These are phyloP conservation scores for Rhinichthys osculus DNA, from an alignment of 2,797 vertebrate species.

Conservation along the genomic window DNA sequence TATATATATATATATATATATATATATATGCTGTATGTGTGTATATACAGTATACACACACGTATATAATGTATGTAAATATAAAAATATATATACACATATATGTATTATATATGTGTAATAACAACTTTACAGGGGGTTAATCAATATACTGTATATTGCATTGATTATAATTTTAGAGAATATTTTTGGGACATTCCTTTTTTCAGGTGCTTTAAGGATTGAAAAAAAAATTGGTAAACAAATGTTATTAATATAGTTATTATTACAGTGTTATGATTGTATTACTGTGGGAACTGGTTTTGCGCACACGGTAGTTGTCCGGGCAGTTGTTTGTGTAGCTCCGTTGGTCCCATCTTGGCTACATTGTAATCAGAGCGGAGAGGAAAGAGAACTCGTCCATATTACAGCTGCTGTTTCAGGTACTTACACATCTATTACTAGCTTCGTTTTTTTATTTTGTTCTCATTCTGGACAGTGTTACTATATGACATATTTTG, in stretches of 20 bases:
- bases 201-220: not conserved
- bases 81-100: no score
- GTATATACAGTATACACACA: no score
- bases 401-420: constrained; percentile 86
- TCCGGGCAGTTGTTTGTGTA: constrained; percentile 66
- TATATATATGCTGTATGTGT: no score
- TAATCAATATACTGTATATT: not conserved
- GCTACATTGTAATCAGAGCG: constrained; percentile 77
- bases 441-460: constrained; percentile 62
- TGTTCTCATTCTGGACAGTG: constrained; percentile 32
- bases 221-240: not conserved
- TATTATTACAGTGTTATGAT: not conserved
- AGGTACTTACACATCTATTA: constrained; percentile 74
- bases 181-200: not conserved
- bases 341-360: constrained; percentile 83
- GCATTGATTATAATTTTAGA: not conserved
- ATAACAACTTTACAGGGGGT: no score
- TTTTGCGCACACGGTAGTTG: constrained; percentile 35
- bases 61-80: no score
- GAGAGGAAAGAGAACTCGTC: constrained; percentile 76
- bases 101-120: no score
- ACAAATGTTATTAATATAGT: not conserved
- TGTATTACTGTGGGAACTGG: constrained; percentile 14
- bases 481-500: constrained; percentile 8
- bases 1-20: no score